A percentile compares a stretch with the other conserved stretches of the same genome.
These are phyloP conservation scores for Morpho helenor DNA, from an alignment of 2,888 invertebrate species.

Conservation along the genomic window DNA sequence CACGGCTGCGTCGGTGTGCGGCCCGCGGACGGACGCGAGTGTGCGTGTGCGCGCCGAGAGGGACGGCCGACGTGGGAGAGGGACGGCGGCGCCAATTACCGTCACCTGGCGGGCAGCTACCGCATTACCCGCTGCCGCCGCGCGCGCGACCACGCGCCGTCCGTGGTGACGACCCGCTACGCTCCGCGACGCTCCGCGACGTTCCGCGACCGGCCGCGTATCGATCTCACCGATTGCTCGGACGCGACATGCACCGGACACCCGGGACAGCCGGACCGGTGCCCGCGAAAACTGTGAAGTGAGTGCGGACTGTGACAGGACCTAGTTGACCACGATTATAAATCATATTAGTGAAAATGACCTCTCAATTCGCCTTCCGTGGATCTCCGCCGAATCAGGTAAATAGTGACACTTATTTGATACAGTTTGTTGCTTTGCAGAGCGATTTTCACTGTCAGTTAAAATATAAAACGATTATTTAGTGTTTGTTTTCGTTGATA, in stretches of 20 bases:
- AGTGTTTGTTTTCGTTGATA: neutral
- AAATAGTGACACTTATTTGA: slow-evolving; percentile 24
- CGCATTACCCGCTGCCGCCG: slow-evolving; percentile 81
- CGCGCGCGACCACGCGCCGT: slow-evolving; percentile 78
- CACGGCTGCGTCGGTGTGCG: slow-evolving; percentile 52
- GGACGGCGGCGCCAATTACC: slow-evolving; percentile 81
- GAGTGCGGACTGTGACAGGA: slow-evolving; percentile 65
- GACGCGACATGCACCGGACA: slow-evolving; percentile 29
- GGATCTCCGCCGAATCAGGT: slow-evolving; percentile 78
- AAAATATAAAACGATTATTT: neutral
- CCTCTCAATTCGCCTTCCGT: slow-evolving; percentile 75
- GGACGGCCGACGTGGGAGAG: slow-evolving; percentile 60
- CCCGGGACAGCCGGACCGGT: slow-evolving; percentile 33
- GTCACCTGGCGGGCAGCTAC: slow-evolving; percentile 82
- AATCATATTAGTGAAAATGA: slow-evolving; percentile 53
- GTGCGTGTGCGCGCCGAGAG: slow-evolving; percentile 29
- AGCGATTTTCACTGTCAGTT: slow-evolving; percentile 10
- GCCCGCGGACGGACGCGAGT: slow-evolving; percentile 45
- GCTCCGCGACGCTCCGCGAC: slow-evolving; percentile 29
- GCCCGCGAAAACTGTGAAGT: slow-evolving; percentile 67
- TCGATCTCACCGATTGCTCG: slow-evolving; percentile 38
- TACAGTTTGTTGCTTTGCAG: slow-evolving; percentile 4
- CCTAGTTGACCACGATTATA: slow-evolving; percentile 3
- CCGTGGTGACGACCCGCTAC: slow-evolving; percentile 42
- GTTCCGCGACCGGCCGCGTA: slow-evolving; percentile 44